Evolutionary conservation across 2,113 vertebrate species (phyloP).

Genomic region (Gasterosteus nipponicus): DNA sequence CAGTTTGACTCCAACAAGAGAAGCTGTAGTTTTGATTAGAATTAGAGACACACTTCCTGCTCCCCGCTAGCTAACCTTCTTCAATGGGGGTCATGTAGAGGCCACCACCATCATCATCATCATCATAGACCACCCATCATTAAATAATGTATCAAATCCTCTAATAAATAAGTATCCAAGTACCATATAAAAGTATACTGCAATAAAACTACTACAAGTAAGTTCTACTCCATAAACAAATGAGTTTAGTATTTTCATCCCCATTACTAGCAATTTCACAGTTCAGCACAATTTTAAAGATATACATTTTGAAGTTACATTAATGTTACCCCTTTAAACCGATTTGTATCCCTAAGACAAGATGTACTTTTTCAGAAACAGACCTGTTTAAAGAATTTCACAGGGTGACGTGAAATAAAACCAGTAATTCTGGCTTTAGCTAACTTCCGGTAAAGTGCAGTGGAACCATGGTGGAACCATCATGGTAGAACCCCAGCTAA

Average conservation of each 20-base stretch:
- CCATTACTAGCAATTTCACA: not conserved
- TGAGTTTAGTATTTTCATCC: not conserved
- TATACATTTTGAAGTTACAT: not conserved
- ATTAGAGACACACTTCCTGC: too few relatives aligned
- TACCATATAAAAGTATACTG: too few relatives aligned
- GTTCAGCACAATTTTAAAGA: not conserved
- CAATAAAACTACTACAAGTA: too few relatives aligned
- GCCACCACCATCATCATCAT: too few relatives aligned
- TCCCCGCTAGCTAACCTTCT: too few relatives aligned
- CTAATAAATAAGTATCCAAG: too few relatives aligned
- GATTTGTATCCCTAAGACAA: not conserved
- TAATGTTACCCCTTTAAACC: not conserved
- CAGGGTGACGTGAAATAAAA: not conserved
- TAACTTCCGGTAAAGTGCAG: not conserved
- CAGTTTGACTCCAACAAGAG: too few relatives aligned
- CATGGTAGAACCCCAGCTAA: not conserved
- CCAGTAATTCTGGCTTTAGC: not conserved
- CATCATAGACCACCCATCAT: too few relatives aligned
- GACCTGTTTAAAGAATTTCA: not conserved
- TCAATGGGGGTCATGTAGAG: too few relatives aligned
- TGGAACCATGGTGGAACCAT: not conserved
- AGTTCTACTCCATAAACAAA: not conserved
- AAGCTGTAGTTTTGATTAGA: too few relatives aligned
- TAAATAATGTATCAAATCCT: too few relatives aligned
- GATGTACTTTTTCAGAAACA: not conserved